Base-by-base conservation (phyloP, 2,113 vertebrate genomes). In the Uria aalge region DNA sequence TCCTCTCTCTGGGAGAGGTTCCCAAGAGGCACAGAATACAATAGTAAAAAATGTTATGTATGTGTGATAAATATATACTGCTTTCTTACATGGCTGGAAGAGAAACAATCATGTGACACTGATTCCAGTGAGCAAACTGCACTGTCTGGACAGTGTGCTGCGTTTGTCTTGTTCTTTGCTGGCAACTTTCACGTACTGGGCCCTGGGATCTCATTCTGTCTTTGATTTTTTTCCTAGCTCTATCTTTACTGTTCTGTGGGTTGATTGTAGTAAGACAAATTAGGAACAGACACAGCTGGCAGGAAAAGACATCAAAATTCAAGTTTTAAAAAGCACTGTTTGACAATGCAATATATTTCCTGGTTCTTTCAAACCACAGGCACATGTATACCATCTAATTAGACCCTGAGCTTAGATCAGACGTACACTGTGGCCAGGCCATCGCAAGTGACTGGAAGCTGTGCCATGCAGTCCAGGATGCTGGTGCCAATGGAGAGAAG, bases 351-450 rank as follows among this genome's bases (percentile, higher is more conserved):
- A 21, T 48, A 7, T 41, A 18, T 56, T n/a, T 55, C 48, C 29
- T 88, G 18, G 19, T 15, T 15, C 32, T 53, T 2, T n/a, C 52
- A 36, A 74, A 29, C n/a, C 21, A 20, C 41, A 50, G 59, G 41
- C 50, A 64, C 6, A 2, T 19, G n/a, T 32, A 8, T 29, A 6
- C 43, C 40, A 47, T 30, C 20, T 72, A 22, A 36, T 14, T 24
- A 32, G 47, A 32, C 57, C 36, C 45, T 18, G 41, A 36, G 38
- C 24, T 55, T 27, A 22, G 45, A n/a, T 18, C 36, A 36, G 30
- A 95, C 94, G 2, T 96, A 97, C 96, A 96, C n/a, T 8, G 94
- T 63, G 34, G 92, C 63, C 43, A 94, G 77, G 36, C 89, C 84
- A 10, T 96, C 90, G 4, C 96, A 96, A 19, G 90, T 86, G 48